Evolutionary conservation across 2,113 vertebrate genomes (phyloP).

Genomic region (Benitochromis conjunctus): DNA sequence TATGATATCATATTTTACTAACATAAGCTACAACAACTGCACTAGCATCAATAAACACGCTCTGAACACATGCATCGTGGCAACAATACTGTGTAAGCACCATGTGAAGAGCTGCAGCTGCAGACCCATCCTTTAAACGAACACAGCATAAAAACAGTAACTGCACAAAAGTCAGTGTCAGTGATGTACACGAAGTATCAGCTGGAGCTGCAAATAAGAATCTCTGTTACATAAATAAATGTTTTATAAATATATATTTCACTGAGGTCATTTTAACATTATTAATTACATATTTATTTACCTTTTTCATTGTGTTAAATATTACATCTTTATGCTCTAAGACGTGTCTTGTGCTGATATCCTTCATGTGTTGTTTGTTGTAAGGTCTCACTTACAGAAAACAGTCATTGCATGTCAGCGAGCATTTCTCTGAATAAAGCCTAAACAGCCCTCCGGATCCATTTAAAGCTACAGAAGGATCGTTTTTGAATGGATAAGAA

Average conservation of each 20-base stretch:
- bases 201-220: background rate
- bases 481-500: background rate
- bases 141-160: background rate
- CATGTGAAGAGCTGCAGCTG: background rate
- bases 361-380: background rate
- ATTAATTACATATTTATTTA: background rate
- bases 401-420: background rate
- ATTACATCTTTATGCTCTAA: background rate
- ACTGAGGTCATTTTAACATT: background rate
- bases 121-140: rapidly evolving
- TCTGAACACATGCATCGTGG: background rate
- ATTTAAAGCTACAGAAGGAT: background rate
- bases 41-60: rapidly evolving
- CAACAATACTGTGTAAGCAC: background rate
- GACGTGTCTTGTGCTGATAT: background rate
- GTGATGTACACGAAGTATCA: background rate
- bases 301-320: background rate
- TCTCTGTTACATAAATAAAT: no score
- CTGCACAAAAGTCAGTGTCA: rapidly evolving
- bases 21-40: background rate
- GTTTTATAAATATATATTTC: no score
- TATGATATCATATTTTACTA: no score
- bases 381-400: background rate
- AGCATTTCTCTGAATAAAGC: background rate
- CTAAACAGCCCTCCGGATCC: background rate